Evolutionary conservation across 2,888 invertebrate genomes (phyloP).

Genomic region (Heteromyza rotundicornis): DNA sequence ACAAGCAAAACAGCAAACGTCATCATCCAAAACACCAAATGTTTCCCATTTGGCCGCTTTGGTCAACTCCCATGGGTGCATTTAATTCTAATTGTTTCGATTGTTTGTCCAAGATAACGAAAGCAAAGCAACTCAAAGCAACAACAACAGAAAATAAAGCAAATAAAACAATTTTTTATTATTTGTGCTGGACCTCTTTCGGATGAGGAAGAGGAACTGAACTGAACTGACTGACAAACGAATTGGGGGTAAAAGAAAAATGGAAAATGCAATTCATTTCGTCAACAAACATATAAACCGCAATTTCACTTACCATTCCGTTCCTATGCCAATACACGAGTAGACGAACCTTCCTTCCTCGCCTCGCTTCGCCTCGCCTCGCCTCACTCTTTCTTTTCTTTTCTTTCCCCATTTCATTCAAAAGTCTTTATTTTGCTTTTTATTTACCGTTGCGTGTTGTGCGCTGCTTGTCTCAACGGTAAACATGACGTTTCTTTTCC

Average conservation of each 20-base stretch:
- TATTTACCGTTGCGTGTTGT: slow-evolving; percentile 11
- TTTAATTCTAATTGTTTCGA: slow-evolving; percentile 57
- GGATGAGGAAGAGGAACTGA: too few relatives aligned
- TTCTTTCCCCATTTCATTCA: background rate
- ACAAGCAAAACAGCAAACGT: background rate
- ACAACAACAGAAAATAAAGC: too few relatives aligned
- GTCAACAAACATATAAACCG: background rate
- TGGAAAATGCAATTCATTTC: slow-evolving; percentile 1
- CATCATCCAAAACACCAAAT: background rate
- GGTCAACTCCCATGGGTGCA: slow-evolving; percentile 44
- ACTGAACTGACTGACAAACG: too few relatives aligned
- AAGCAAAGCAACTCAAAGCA: too few relatives aligned
- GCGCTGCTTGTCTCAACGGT: slow-evolving; percentile 6
- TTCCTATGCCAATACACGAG: too few relatives aligned
- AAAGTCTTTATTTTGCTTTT: background rate
- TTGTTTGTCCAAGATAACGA: slow-evolving; percentile 46
- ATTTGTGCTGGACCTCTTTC: too few relatives aligned
- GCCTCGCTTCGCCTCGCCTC: too few relatives aligned
- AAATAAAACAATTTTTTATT: too few relatives aligned
- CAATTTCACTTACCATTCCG: background rate
- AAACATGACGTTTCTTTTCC: slow-evolving; percentile 16
- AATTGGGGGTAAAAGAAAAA: too few relatives aligned
- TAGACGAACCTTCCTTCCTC: too few relatives aligned
- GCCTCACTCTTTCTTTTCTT: too few relatives aligned
- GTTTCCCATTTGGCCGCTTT: slow-evolving; percentile 16